Percentiles rank a stretch among this genome's conserved stretches.
These are phyloP conservation scores for Gordius sp. DNA, from an alignment of 2,888 invertebrate species.

Conservation along the genomic window DNA sequence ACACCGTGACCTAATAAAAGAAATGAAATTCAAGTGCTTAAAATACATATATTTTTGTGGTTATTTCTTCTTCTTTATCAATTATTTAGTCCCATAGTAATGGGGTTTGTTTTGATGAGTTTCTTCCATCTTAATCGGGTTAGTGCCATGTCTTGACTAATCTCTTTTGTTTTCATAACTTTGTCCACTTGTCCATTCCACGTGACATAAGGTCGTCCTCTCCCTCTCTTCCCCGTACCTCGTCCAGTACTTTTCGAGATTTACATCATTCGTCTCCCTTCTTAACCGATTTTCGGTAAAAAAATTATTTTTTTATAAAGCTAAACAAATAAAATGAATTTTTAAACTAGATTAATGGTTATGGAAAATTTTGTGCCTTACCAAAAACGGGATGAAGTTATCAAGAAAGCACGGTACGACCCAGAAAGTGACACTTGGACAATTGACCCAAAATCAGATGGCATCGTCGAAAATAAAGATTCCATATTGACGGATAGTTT, in stretches of 20 bases:
- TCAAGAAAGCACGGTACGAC: not conserved
- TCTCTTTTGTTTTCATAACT: too few species aligned
- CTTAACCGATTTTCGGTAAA: too few species aligned
- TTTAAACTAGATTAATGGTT: conserved; percentile 34
- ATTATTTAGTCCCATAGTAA: not conserved
- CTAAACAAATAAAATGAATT: not conserved
- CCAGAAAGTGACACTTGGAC: not conserved
- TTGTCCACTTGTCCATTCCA: too few species aligned
- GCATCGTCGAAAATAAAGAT: too few species aligned
- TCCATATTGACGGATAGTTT: too few species aligned
- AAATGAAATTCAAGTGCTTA: conserved; percentile 53
- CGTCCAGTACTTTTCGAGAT: too few species aligned
- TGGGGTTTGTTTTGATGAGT: not conserved
- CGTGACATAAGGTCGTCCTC: too few species aligned
- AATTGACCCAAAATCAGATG: too few species aligned
- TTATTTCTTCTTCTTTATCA: not conserved
- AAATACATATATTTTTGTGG: conserved; percentile 8
- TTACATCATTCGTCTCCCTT: too few species aligned
- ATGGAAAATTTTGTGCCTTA: conserved; percentile 65
- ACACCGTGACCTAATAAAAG: conserved; percentile 61
- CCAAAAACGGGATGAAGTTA: conserved; percentile 21
- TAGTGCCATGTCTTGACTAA: not conserved
- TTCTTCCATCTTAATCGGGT: not conserved
- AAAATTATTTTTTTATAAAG: conserved; percentile 6
- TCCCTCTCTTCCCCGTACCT: too few species aligned